Percentiles rank a stretch among this genome's conserved stretches.
Conservation (phyloP, 2,797 vertebrate genomes). For the Lagorchestes hirsutus region DNA sequence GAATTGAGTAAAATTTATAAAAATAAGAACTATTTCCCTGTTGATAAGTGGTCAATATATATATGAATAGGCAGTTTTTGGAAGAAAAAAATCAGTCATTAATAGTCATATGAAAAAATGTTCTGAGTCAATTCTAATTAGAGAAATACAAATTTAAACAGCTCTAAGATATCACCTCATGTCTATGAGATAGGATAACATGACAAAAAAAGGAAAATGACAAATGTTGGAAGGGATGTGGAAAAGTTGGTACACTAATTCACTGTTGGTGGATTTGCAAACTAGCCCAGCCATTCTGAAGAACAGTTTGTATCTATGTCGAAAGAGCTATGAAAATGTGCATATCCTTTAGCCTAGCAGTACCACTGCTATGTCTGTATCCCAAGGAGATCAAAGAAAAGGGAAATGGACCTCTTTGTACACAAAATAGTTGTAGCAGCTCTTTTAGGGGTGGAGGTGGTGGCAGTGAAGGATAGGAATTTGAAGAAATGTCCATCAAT, state of each 20-base stretch:
- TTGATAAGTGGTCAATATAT: neutral
- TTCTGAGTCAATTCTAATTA: neutral
- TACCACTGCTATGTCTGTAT: neutral
- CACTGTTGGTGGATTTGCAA: neutral
- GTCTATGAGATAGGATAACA: neutral
- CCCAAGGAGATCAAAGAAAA: neutral
- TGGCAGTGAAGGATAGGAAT: neutral
- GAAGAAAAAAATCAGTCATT: neutral
- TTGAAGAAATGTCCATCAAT: neutral
- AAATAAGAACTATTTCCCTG: neutral
- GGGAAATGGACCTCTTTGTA: neutral
- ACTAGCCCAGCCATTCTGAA: neutral
- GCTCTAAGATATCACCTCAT: too few relatives aligned
- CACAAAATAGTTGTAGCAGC: neutral
- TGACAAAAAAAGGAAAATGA: neutral
- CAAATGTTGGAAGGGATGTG: neutral
- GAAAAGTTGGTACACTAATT: neutral
- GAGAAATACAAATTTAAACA: neutral
- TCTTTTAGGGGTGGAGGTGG: neutral
- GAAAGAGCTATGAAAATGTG: neutral
- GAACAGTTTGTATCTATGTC: neutral
- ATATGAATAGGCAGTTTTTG: neutral
- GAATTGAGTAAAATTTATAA: neutral
- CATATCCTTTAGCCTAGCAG: neutral
- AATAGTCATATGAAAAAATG: neutral